Conservation (phyloP, 2,113 vertebrate species). For the Grammomys surdaster region DNA sequence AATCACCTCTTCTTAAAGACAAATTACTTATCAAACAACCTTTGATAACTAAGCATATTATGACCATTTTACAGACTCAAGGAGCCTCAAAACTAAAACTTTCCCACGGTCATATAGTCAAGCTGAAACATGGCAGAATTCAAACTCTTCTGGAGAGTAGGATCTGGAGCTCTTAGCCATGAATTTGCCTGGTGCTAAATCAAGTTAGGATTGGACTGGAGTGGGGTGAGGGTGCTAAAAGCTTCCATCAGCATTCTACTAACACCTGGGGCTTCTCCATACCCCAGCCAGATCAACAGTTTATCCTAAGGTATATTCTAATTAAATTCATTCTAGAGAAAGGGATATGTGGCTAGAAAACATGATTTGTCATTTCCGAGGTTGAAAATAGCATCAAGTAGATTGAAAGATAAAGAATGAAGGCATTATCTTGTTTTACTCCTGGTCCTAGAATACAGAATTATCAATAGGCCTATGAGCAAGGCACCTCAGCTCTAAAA, state of each 20-base stretch:
- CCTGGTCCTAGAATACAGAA: neutral
- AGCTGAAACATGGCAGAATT: slow-evolving; percentile 8
- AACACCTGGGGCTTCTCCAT: neutral
- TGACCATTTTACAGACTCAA: slow-evolving; percentile 13
- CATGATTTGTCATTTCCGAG: slow-evolving; percentile 49
- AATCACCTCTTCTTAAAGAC: neutral
- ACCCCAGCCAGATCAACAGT: neutral
- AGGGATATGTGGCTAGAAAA: neutral
- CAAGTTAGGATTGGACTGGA: neutral
- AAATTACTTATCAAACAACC: neutral
- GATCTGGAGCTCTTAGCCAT: neutral
- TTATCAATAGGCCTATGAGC: neutral
- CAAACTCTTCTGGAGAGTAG: neutral
- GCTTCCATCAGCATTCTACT: neutral
- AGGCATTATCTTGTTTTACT: neutral
- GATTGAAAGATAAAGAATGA: slow-evolving; percentile 2
- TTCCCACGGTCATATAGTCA: slow-evolving; percentile 3
- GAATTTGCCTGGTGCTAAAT: neutral
- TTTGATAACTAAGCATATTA: slow-evolving; percentile 15
- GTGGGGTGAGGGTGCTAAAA: neutral
- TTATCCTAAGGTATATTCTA: neutral
- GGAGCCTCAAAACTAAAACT: neutral
- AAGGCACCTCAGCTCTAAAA: slow-evolving; percentile 1
- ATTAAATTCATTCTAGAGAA: neutral
- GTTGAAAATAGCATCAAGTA: slow-evolving; percentile 47